Percentiles rank a stretch among this genome's conserved stretches.
These are phyloP conservation scores for Diplodus puntazzo DNA, from an alignment of 2,797 vertebrate species.

Conservation along the genomic window DNA sequence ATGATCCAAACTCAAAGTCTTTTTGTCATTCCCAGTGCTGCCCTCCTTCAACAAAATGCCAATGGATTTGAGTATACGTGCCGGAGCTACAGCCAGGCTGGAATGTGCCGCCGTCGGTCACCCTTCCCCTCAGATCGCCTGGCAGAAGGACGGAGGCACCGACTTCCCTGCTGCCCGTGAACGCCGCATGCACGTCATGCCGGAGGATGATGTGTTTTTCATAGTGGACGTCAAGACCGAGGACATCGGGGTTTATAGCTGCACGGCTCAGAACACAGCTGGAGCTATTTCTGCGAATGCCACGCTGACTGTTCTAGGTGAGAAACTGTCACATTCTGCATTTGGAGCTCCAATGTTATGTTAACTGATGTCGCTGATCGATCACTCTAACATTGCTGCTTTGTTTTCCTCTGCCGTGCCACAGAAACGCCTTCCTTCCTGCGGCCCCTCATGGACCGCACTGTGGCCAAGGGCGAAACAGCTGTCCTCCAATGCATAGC, in stretches of 20 bases:
- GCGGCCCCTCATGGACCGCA: slow-evolving; percentile 92
- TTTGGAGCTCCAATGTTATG: neutral
- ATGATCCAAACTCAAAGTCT: neutral
- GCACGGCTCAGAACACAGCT: slow-evolving; percentile 95
- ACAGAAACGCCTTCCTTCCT: slow-evolving; percentile 96
- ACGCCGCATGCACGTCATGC: slow-evolving; percentile 99
- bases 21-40: slow-evolving; percentile 86
- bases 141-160: slow-evolving; percentile 98
- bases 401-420: neutral
- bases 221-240: slow-evolving; percentile 96
- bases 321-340: slow-evolving; percentile 42
- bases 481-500: slow-evolving; percentile 97
- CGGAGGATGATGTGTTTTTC: slow-evolving; percentile 97
- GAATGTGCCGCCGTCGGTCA: slow-evolving; percentile 95
- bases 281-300: slow-evolving; percentile 95
- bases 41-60: slow-evolving; percentile 97
- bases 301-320: slow-evolving; percentile 94
- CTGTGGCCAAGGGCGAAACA: slow-evolving; percentile 94
- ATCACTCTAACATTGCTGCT: neutral
- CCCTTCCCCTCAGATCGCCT: slow-evolving; percentile 95
- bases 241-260: slow-evolving; percentile 96
- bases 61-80: slow-evolving; percentile 94
- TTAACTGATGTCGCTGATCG: neutral
- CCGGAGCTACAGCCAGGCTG: slow-evolving; percentile 92
- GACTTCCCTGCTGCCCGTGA: slow-evolving; percentile 97